Evolutionary conservation across 2,113 vertebrate genomes (phyloP), one percentile per base, ranked within the genome.

Genomic region (Nestor notabilis): DNA sequence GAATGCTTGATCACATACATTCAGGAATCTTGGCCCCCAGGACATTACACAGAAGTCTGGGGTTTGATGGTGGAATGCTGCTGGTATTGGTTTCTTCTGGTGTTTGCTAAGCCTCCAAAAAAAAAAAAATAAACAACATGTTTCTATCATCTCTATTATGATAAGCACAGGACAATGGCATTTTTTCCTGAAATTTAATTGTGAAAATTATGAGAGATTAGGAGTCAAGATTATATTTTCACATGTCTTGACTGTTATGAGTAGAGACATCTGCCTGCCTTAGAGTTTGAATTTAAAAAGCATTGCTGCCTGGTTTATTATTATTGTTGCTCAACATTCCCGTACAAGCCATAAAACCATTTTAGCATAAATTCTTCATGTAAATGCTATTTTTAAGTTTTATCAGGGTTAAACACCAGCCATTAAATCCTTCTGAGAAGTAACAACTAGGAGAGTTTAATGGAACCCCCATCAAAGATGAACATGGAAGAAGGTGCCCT

Each of bases 371-470:
- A 86, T 89, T 90, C 37, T 71, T 92, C 93, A 69, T 1, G 0
- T 89, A 92, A 97, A 93, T 84, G 65, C 47, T 91, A 28, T 82
- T 92, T 94, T 89, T 65, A 91, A 83, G 72, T 87, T 49, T 87
- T 84, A 78, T 78, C 53, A 92, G 39, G 31, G n/a, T 76, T 82
- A 70, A 90, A 75, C 56, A 90, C 78, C 74, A 79, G 56, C 92
- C 91, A 70, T 97, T 90, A 96, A 91, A 87, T 89, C 89, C 65
- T 93, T 95, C 86, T 92, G 83, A 96, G 65, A 87, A 84, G 39
- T 92, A 94, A 46, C 76, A 95, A 79, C 69, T 41, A 20, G 72
- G 69, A 92, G 76, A 80, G 65, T 89, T 95, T 94, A 94, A 92
- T 92, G 76, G 77, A 95, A 52, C 72, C 74, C 33, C 85, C 61